Evolutionary conservation across 2,888 invertebrate genomes (phyloP), one percentile per base, ranked within the genome.

Genomic region (Metacarcinus magister): DNA sequence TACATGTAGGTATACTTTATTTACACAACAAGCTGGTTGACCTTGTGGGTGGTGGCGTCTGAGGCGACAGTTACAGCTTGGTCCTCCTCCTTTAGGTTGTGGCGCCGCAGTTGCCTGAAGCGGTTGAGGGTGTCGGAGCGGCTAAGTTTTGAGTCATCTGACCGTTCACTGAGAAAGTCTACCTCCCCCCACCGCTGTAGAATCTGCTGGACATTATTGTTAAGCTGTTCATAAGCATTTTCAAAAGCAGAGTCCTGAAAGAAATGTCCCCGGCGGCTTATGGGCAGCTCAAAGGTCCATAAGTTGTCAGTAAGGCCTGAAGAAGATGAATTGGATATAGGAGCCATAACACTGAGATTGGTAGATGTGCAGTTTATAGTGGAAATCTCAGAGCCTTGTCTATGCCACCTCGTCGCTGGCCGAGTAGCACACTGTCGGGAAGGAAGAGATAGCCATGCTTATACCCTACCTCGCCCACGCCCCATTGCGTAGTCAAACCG

Each of bases 21-120:
- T 28, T n/a, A 10, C 75, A 4, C 28, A 23, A 75, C 44, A 10
- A 7, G 28, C n/a, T 91, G 19, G 28, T 46, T 44, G 28, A 91
- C 91, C 46, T 91, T 91, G 46, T 91, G 46, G 19, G 39, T 91
- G 16, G 91, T 91, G 16, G 44, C 46, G 48, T 91, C 91, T 28
- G 91, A 91, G 46, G 91, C 48, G 44, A 91, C 91, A 44, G 91
- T 91, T 4, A 91, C 91, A 43, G 91, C 91, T 39, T 91, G 91
- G 43, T 91, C 48, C 91, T 91, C 91, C 91, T 91, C 91, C 91
- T 43, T 91, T 46, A 91, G 44, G 91, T 91, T 48, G 91, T 46
- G 1, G 19, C n/a, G n/a, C 28, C 91, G 91, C n/a, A 91, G 91
- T 46, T 48, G 44, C 48, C 91, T 91, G 46, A 46, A 91, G 91